Conservation (phyloP, 1,140 invertebrate genomes). For the Caerostris darwini region DNA sequence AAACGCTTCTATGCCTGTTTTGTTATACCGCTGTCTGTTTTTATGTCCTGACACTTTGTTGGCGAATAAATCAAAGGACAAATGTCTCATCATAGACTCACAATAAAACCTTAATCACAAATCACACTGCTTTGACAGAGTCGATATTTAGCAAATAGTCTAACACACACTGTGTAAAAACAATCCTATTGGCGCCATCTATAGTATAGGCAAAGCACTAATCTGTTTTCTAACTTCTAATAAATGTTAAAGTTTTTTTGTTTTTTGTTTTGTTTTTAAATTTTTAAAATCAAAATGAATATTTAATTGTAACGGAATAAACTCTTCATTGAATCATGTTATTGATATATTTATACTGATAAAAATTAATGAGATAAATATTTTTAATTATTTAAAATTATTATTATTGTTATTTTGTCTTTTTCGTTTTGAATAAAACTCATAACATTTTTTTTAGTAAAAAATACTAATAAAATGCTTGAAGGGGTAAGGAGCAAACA, state of each 20-base stretch:
- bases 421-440: too few relatives aligned
- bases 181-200: slow-evolving; percentile 3
- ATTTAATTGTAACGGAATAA: background rate
- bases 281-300: background rate
- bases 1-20: slow-evolving; percentile 59
- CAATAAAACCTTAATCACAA: slow-evolving; percentile 50
- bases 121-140: slow-evolving; percentile 41
- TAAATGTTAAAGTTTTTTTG: too few relatives aligned
- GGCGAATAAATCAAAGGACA: slow-evolving; percentile 65
- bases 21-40: slow-evolving; percentile 27
- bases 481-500: too few relatives aligned
- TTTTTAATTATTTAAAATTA: too few relatives aligned
- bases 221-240: background rate
- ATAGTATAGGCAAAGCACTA: background rate
- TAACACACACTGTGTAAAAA: background rate
- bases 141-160: background rate
- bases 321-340: background rate
- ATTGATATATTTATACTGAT: too few relatives aligned
- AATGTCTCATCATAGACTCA: slow-evolving; percentile 47
- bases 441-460: too few relatives aligned
- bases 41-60: slow-evolving; percentile 56
- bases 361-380: too few relatives aligned
- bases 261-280: background rate
- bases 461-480: too few relatives aligned
- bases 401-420: too few relatives aligned